Percentiles rank a stretch among this genome's conserved stretches.
Conservation (phyloP, 2,797 vertebrate genomes). For the Spea hammondii region DNA sequence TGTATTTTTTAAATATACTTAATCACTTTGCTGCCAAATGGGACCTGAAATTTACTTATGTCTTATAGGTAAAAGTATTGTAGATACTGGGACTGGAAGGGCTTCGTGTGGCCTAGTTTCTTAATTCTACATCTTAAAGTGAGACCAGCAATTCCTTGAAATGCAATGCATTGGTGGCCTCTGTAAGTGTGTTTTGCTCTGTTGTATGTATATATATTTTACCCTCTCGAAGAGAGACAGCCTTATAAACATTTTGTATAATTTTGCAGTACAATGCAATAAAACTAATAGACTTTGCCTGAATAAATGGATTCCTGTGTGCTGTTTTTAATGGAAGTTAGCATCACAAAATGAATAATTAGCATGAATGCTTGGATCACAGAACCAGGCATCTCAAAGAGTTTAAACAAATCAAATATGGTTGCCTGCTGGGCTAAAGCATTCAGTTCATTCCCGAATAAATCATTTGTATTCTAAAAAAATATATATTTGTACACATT, state of each 20-base stretch:
- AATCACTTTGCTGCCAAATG: neutral
- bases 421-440: too few relatives aligned
- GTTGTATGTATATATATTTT: slow-evolving; percentile 36
- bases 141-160: slow-evolving; percentile 23
- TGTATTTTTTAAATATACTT: neutral
- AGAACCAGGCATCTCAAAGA: too few relatives aligned
- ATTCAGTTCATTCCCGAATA: too few relatives aligned
- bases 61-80: neutral
- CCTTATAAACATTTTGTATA: slow-evolving; percentile 26
- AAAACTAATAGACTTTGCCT: slow-evolving; percentile 21
- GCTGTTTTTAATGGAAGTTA: too few relatives aligned
- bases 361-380: too few relatives aligned
- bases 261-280: slow-evolving; percentile 41
- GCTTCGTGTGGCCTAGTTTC: neutral
- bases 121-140: neutral
- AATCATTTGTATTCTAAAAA: too few relatives aligned
- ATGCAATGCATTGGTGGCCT: slow-evolving; percentile 15
- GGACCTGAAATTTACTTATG: neutral
- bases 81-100: neutral
- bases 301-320: too few relatives aligned
- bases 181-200: slow-evolving; percentile 18
- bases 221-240: slow-evolving; percentile 35
- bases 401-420: too few relatives aligned
- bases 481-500: too few relatives aligned
- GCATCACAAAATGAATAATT: neutral